These are phyloP conservation scores for Pharmacophagus antenor DNA, from an alignment of 2,888 invertebrate species.

Conservation along the genomic window DNA sequence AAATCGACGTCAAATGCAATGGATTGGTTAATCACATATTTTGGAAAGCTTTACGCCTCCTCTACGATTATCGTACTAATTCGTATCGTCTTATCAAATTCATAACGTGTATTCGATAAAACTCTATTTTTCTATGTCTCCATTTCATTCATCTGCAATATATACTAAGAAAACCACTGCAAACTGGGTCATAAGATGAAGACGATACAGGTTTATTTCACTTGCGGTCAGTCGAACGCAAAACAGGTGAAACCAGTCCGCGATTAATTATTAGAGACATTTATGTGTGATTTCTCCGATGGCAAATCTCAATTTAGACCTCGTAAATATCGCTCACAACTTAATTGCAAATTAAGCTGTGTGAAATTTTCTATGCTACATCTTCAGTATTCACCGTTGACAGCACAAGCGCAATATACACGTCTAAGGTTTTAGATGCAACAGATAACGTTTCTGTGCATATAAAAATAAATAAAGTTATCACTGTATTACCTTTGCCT, in stretches of 20 bases:
- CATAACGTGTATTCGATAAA: neutral
- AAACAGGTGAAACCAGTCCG: constrained; percentile 27
- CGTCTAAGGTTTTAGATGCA: too few species aligned
- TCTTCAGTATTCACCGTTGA: too few species aligned
- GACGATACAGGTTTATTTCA: constrained; percentile 14
- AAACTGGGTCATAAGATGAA: constrained; percentile 21
- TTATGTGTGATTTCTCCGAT: constrained; percentile 27
- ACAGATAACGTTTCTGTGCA: too few species aligned
- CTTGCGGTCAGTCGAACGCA: constrained; percentile 29
- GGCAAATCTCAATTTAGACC: constrained; percentile 25
- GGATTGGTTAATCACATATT: neutral
- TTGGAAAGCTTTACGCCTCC: neutral
- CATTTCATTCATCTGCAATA: neutral
- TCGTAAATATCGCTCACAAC: too few species aligned
- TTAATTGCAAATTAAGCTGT: too few species aligned
- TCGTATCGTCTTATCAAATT: too few species aligned
- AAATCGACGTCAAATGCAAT: neutral
- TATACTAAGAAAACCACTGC: neutral
- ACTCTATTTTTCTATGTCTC: neutral
- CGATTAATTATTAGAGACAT: constrained; percentile 29
- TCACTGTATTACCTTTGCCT: too few species aligned
- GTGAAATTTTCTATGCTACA: too few species aligned
- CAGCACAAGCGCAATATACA: too few species aligned
- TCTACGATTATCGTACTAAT: too few species aligned
- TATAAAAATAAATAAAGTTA: too few species aligned